These are phyloP conservation scores for Acanthopleura granulata DNA, from an alignment of 2,888 invertebrate species.

Conservation along the genomic window DNA sequence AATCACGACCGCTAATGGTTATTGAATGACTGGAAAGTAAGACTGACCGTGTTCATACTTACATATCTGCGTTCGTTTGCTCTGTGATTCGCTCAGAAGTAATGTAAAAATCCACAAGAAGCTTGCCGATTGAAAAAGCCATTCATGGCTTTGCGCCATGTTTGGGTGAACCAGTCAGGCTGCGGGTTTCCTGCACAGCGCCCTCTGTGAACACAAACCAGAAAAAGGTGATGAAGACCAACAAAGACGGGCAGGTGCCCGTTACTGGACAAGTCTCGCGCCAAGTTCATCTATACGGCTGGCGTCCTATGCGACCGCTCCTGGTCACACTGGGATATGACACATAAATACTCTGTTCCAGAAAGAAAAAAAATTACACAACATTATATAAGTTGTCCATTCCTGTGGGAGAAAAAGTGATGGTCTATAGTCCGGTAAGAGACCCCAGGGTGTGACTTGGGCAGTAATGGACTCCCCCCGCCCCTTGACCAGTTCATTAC, in stretches of 20 bases:
- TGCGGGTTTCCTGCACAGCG: conserved; percentile 43
- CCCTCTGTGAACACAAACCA: conserved; percentile 49
- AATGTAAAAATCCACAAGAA: conserved; percentile 59
- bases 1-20: no score
- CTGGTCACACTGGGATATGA: no score
- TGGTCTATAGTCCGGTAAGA: background rate
- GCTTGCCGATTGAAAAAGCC: conserved; percentile 53
- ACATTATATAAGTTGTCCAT: background rate
- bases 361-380: background rate
- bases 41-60: conserved; percentile 34
- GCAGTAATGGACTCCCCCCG: background rate
- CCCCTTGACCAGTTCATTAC: conserved; percentile 1
- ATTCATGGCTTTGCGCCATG: conserved; percentile 62
- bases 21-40: no score
- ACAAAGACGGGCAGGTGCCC: conserved; percentile 26
- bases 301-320: no score
- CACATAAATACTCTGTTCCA: no score
- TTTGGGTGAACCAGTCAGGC: conserved; percentile 45
- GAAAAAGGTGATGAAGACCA: conserved; percentile 21
- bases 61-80: conserved; percentile 56
- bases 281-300: no score
- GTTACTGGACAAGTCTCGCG: background rate
- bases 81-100: conserved; percentile 54
- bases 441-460: background rate
- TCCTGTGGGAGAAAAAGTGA: background rate